Conservation (phyloP, 2,888 invertebrate species). For the Pteria penguin region DNA sequence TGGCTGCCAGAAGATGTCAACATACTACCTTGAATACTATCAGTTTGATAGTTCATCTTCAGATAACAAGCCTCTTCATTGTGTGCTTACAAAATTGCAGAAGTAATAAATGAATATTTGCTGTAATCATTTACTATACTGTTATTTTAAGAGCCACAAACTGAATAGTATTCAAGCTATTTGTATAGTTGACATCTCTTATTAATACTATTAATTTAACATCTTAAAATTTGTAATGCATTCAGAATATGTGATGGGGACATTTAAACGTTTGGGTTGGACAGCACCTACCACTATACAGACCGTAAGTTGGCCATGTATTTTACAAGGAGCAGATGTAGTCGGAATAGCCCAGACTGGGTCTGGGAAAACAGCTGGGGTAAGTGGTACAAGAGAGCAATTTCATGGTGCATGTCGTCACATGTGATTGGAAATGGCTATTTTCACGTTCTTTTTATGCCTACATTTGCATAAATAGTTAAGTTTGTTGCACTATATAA, state of each 20-base stretch:
- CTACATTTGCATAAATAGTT: neutral
- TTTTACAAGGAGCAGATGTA: conserved; percentile 78
- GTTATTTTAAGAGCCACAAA: too few relatives aligned
- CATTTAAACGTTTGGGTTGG: conserved; percentile 75
- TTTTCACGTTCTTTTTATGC: neutral
- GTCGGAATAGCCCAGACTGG: conserved; percentile 81
- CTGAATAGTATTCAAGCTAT: too few relatives aligned
- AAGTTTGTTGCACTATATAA: too few relatives aligned
- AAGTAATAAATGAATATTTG: too few relatives aligned
- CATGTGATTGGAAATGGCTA: neutral
- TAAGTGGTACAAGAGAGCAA: conserved; percentile 84
- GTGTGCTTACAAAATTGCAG: too few relatives aligned
- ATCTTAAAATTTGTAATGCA: neutral
- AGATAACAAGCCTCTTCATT: too few relatives aligned
- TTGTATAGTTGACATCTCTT: neutral
- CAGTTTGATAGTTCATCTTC: too few relatives aligned
- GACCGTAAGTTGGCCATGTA: conserved; percentile 92
- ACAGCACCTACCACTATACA: conserved; percentile 94
- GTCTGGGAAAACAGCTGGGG: conserved; percentile 80
- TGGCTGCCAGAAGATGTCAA: neutral
- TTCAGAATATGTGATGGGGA: conserved; percentile 75
- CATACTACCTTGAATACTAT: too few relatives aligned
- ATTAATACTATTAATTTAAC: neutral
- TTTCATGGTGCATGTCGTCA: too few relatives aligned
- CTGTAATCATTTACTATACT: too few relatives aligned